Conservation (phyloP, 2,797 vertebrate genomes). For the Dromococcyx pavoninus region DNA sequence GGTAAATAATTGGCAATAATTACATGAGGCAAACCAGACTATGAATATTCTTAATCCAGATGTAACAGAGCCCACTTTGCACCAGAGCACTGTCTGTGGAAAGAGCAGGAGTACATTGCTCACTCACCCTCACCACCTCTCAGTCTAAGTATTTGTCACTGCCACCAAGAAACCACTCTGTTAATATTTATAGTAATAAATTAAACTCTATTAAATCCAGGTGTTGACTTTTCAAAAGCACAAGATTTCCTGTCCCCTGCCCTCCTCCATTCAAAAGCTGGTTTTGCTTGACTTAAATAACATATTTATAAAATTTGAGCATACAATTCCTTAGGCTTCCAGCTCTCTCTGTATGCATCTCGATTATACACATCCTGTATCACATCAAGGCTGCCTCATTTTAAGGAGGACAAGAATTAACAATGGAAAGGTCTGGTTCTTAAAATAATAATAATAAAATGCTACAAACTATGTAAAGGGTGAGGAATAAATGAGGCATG, state of each 20-base stretch:
- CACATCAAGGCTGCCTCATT: not conserved
- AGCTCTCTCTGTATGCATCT: not conserved
- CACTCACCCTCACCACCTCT: not conserved
- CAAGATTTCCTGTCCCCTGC: not conserved
- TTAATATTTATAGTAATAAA: not conserved
- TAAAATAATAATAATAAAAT: not conserved
- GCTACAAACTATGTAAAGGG: not conserved
- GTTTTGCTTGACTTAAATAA: not conserved
- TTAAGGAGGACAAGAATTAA: not conserved
- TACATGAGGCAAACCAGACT: not conserved
- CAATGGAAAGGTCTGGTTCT: not conserved
- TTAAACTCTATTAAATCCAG: not conserved
- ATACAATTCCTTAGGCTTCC: not conserved
- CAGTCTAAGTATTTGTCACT: not conserved
- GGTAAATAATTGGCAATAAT: not conserved
- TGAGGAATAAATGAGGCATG: not conserved
- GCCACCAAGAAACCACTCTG: fast-evolving
- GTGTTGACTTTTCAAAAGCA: not conserved
- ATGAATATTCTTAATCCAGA: not conserved
- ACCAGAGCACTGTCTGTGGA: fast-evolving
- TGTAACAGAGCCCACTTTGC: not conserved
- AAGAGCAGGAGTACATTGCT: not conserved
- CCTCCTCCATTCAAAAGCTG: not conserved
- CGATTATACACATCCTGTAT: not conserved
- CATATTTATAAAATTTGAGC: not conserved